Conservation (phyloP, 2,888 invertebrate genomes). For the Lingula anatina region DNA sequence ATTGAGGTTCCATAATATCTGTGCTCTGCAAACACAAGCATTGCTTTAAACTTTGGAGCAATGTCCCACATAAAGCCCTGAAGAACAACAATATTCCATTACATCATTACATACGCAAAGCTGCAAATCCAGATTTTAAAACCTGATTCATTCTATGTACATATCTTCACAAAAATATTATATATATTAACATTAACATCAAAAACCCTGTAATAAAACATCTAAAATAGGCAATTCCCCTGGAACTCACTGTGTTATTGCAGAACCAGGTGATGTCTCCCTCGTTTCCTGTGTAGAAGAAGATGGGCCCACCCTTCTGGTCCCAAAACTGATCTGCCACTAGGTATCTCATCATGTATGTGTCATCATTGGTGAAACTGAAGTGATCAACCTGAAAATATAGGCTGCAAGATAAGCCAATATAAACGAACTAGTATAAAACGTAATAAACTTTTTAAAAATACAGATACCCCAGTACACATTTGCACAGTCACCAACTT, state of each 20-base stretch:
- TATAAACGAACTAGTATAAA: no score
- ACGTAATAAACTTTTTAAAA: no score
- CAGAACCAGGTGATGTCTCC: conserved; percentile 86
- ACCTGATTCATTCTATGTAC: no score
- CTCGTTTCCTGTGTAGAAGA: conserved; percentile 95
- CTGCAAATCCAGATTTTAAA: no score
- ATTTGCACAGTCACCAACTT: no score
- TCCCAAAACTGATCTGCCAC: conserved; percentile 72
- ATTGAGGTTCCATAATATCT: conserved; percentile 88
- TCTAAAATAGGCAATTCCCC: no score
- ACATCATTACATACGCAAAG: not conserved
- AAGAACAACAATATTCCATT: conserved; percentile 10
- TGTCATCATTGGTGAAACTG: conserved; percentile 67
- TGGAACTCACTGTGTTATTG: conserved; percentile 67
- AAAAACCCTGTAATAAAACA: no score
- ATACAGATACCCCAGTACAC: no score
- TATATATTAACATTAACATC: no score
- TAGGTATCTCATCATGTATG: conserved; percentile 73
- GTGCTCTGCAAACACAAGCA: conserved; percentile 89
- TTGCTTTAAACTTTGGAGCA: conserved; percentile 71
- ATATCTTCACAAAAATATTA: no score
- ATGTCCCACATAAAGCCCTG: conserved; percentile 90
- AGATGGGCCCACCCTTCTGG: conserved; percentile 69
- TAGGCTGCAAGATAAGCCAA: not conserved
- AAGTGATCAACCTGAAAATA: conserved; percentile 73